Conservation (phyloP, 1,140 invertebrate genomes). For the Harpegnathos saltator region DNA sequence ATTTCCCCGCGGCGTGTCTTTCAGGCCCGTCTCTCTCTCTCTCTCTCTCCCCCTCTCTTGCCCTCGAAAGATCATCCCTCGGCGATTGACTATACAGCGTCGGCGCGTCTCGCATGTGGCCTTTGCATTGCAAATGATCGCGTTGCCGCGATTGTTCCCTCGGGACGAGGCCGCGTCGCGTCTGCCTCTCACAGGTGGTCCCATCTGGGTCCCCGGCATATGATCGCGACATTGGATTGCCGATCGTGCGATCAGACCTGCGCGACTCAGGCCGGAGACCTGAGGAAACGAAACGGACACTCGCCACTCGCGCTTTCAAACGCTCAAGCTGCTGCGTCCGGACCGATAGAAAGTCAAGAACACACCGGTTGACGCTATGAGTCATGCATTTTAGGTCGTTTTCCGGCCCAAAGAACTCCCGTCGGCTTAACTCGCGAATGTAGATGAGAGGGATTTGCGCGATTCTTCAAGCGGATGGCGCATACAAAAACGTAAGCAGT, state of each 20-base stretch:
- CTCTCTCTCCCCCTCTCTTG: neutral
- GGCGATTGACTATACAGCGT: neutral
- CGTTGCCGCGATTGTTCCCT: neutral
- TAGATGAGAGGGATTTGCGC: slow-evolving; percentile 36
- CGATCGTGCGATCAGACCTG: neutral
- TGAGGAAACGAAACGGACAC: too few relatives aligned
- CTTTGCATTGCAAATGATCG: neutral
- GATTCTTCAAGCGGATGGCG: too few relatives aligned
- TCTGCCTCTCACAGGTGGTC: neutral
- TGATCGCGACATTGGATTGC: neutral
- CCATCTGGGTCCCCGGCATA: neutral
- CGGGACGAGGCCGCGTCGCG: neutral
- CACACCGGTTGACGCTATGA: slow-evolving; percentile 39
- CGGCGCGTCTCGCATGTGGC: neutral
- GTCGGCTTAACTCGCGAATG: slow-evolving; percentile 59
- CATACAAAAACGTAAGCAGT: too few relatives aligned
- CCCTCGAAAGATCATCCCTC: neutral
- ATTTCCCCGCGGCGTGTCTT: too few relatives aligned
- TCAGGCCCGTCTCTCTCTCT: too few relatives aligned
- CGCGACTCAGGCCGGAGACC: too few relatives aligned
- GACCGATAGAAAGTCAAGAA: neutral
- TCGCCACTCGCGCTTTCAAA: neutral
- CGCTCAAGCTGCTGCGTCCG: neutral
- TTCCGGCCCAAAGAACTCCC: slow-evolving; percentile 60
- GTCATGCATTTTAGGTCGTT: slow-evolving; percentile 54